These are phyloP conservation scores for Trissolcus basalis DNA, from an alignment of 1,140 invertebrate species.

Conservation along the genomic window DNA sequence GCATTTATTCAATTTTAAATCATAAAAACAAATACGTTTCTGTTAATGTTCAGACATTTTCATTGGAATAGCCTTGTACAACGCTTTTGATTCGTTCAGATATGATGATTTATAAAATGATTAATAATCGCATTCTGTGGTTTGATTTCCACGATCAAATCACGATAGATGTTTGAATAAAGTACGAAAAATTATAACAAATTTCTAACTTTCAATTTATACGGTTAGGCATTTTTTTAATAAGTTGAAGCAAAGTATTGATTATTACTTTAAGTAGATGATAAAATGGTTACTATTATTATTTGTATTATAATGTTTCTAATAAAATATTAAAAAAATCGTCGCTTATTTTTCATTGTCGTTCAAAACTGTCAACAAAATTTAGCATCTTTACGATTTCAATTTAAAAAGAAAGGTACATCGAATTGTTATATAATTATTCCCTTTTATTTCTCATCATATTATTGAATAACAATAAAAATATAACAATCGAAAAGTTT, in stretches of 20 bases:
- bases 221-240: too few relatives aligned
- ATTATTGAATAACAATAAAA: too few relatives aligned
- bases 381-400: too few relatives aligned
- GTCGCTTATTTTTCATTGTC: too few relatives aligned
- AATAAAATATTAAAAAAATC: slow-evolving; percentile 8
- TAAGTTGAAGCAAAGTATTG: slow-evolving; percentile 7
- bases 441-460: too few relatives aligned
- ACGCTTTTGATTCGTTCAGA: slow-evolving; percentile 28
- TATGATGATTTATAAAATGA: slow-evolving; percentile 35
- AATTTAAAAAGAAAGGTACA: too few relatives aligned
- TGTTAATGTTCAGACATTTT: neutral
- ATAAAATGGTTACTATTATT: neutral
- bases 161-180: too few relatives aligned
- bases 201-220: neutral
- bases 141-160: neutral
- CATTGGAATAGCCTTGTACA: slow-evolving; percentile 13
- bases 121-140: slow-evolving; percentile 25
- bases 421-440: too few relatives aligned
- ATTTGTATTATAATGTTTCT: slow-evolving; percentile 10
- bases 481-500: neutral
- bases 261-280: slow-evolving; percentile 5
- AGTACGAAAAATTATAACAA: slow-evolving; percentile 1
- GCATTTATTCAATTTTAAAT: too few relatives aligned
- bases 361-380: too few relatives aligned
- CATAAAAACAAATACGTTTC: neutral